Evolutionary conservation across 2,113 vertebrate species (phyloP).

Genomic region (Symphodus melops): DNA sequence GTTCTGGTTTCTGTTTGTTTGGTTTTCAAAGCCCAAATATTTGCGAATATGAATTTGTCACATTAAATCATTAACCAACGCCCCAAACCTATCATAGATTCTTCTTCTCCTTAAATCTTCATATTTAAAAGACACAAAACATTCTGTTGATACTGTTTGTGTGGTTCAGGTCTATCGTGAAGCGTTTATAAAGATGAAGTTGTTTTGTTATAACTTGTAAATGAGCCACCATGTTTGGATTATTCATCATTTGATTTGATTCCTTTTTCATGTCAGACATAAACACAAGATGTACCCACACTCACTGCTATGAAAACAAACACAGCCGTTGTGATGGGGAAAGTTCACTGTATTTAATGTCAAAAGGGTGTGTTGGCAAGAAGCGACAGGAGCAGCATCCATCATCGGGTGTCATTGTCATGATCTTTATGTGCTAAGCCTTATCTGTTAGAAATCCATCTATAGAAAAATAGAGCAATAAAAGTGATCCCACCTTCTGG

Average conservation of each 20-base stretch:
- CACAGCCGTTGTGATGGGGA: conserved; percentile 1
- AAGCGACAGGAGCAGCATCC: conserved; percentile 21
- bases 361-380: conserved; percentile 8
- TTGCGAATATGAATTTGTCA: no score
- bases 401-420: conserved; percentile 14
- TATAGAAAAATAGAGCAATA: no score
- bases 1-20: no score
- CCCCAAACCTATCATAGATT: no score
- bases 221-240: background rate
- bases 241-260: background rate
- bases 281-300: background rate
- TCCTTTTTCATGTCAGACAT: background rate
- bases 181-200: background rate
- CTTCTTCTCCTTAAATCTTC: no score
- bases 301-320: conserved; percentile 7
- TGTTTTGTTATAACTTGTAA: background rate
- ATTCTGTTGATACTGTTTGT: no score
- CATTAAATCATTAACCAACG: no score
- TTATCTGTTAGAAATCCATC: no score
- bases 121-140: no score
- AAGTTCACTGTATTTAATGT: background rate
- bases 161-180: no score
- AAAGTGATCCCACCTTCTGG: background rate
- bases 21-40: no score
- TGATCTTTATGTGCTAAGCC: conserved; percentile 2